A percentile compares a stretch with the other conserved stretches of the same genome.
These are phyloP conservation scores for Hystrix cristata DNA, from an alignment of 2,113 vertebrate species.

Conservation along the genomic window DNA sequence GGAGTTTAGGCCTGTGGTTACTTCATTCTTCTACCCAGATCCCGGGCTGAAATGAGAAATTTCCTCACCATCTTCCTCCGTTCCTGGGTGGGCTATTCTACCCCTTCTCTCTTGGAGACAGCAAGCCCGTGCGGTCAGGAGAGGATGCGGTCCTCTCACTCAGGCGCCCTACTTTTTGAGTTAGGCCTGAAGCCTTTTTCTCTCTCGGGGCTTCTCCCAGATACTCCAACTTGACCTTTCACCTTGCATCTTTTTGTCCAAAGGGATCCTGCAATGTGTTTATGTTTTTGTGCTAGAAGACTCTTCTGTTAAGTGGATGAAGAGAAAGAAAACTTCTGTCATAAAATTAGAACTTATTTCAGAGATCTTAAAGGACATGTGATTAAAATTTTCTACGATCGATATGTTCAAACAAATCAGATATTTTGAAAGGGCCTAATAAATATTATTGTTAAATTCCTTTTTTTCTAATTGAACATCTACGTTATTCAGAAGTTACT, in stretches of 20 bases:
- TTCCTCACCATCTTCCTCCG: neutral
- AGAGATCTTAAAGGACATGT: neutral
- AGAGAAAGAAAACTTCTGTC: neutral
- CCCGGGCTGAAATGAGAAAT: neutral
- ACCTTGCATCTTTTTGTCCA: neutral
- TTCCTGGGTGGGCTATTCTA: neutral
- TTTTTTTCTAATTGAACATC: neutral
- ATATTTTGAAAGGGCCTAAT: neutral
- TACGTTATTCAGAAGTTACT: neutral
- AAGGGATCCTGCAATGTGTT: neutral
- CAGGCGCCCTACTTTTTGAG: neutral
- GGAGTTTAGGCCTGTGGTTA: neutral
- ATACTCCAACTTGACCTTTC: too few species aligned
- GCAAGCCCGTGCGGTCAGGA: neutral
- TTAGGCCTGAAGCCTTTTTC: neutral
- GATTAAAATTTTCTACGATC: neutral
- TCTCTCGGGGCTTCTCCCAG: accelerated
- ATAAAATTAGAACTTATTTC: neutral
- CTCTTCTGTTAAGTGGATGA: neutral
- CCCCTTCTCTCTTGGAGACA: neutral
- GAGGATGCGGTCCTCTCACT: neutral
- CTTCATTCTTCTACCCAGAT: neutral
- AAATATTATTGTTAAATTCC: neutral
- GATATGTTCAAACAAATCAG: neutral
- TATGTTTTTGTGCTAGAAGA: neutral